These are phyloP conservation scores for Smittia sp. DNA, from an alignment of 2,888 invertebrate species.

Conservation along the genomic window DNA sequence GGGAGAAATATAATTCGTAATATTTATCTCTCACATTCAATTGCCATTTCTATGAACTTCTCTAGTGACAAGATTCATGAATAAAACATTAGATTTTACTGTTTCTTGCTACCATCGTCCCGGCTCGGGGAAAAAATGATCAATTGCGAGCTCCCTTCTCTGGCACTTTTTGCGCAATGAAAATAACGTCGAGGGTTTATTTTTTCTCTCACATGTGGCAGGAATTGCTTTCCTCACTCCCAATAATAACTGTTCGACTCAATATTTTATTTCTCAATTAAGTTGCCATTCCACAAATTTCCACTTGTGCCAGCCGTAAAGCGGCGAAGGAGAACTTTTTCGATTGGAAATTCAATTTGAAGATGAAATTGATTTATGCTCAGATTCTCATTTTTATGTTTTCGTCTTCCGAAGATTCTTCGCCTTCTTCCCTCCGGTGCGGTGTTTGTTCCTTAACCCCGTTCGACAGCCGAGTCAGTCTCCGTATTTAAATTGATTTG, in stretches of 20 bases:
- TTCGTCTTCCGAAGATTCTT: background rate
- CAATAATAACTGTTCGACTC: background rate
- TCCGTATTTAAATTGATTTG: constrained; percentile 11
- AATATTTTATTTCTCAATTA: constrained; percentile 32
- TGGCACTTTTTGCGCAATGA: background rate
- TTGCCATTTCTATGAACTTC: constrained; percentile 10
- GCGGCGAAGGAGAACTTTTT: background rate
- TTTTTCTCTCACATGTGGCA: background rate
- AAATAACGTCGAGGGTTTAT: background rate
- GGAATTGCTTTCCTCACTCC: constrained; percentile 2
- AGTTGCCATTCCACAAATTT: constrained; percentile 26
- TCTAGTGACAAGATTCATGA: constrained; percentile 23
- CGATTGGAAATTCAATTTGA: constrained; percentile 37
- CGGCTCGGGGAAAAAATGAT: constrained; percentile 1
- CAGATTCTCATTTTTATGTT: constrained; percentile 20
- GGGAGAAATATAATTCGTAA: constrained; percentile 18
- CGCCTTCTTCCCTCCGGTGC: background rate
- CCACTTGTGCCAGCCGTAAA: constrained; percentile 3
- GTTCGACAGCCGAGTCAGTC: background rate
- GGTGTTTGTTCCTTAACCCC: constrained; percentile 16
- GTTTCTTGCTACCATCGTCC: constrained; percentile 3
- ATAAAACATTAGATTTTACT: constrained; percentile 27
- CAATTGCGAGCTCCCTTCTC: constrained; percentile 3
- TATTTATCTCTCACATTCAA: constrained; percentile 15
- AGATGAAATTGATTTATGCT: constrained; percentile 35